phyloP scores from a whole-genome alignment of 2,113 vertebrate genomes.

The Corapipo altera region DNA sequence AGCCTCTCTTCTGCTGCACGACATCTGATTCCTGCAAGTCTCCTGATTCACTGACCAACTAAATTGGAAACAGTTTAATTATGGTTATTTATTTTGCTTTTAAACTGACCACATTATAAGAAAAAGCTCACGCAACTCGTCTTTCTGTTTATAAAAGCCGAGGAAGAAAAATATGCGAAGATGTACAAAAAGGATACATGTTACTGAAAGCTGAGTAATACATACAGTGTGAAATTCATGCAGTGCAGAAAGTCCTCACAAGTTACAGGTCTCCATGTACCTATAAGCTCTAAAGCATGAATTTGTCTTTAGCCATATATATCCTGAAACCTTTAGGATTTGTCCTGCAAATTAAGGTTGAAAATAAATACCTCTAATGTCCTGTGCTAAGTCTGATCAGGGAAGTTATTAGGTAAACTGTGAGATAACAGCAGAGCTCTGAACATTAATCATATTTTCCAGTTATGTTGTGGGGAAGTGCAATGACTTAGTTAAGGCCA shows the following conservation, averaged over 20 bases:
- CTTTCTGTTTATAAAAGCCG: constrained; percentile 26
- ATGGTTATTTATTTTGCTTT: constrained; percentile 51
- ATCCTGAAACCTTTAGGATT: not conserved
- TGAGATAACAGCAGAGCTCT: not conserved
- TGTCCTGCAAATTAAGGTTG: not conserved
- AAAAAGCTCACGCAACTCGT: constrained; percentile 16
- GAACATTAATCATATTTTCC: constrained; percentile 23
- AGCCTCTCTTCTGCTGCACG: not conserved
- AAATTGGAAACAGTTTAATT: constrained; percentile 49
- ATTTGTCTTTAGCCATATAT: not conserved
- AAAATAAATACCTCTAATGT: not conserved
- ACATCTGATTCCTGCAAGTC: constrained; percentile 67
- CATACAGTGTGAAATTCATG: not conserved
- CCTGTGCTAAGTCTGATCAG: not conserved
- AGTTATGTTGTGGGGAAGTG: not conserved
- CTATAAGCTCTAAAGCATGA: not conserved
- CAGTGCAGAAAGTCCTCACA: not conserved
- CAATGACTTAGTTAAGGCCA: not conserved
- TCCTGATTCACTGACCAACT: constrained; percentile 34
- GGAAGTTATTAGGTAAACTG: not conserved
- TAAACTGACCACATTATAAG: constrained; percentile 58
- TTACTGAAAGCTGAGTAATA: constrained; percentile 18
- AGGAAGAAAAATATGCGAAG: constrained; percentile 21
- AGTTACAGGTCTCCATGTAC: not conserved
- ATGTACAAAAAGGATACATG: not conserved